Percentiles rank a stretch among this genome's conserved stretches.
These are phyloP conservation scores for Aptenodytes patagonicus DNA, from an alignment of 2,113 vertebrate genomes.

Conservation along the genomic window DNA sequence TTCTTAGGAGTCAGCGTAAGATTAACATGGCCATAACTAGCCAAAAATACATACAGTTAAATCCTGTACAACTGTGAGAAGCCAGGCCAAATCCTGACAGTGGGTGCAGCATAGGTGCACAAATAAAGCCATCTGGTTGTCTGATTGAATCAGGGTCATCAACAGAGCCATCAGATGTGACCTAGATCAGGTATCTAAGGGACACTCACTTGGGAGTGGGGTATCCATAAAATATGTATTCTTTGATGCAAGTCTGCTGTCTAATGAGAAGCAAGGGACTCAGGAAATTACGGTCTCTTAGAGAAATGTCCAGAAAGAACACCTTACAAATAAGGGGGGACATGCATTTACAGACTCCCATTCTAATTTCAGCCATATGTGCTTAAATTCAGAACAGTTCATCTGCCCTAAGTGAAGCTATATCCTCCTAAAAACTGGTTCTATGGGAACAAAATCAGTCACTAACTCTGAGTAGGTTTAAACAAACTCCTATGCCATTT, in stretches of 20 bases:
- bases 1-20: neutral
- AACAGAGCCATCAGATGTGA: constrained; percentile 28
- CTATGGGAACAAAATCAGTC: constrained; percentile 32
- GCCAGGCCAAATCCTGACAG: neutral
- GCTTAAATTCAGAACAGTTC: neutral
- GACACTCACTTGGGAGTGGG: neutral
- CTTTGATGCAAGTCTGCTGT: constrained; percentile 9
- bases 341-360: neutral
- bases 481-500: constrained; percentile 43
- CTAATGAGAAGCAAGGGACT: constrained; percentile 20
- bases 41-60: neutral
- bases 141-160: constrained; percentile 54
- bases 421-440: constrained; percentile 25
- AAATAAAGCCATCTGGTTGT: constrained; percentile 57
- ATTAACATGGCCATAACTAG: neutral
- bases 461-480: constrained; percentile 28
- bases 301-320: constrained; percentile 19
- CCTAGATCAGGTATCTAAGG: constrained; percentile 34
- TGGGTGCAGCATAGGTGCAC: constrained; percentile 14
- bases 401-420: neutral
- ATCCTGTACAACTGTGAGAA: neutral
- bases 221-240: constrained; percentile 26
- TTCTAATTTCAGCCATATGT: constrained; percentile 20
- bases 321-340: neutral
- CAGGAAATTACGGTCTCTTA: neutral